Evolutionary conservation across 2,113 vertebrate genomes (phyloP).

Genomic region (Neodontobutis hainanensis): DNA sequence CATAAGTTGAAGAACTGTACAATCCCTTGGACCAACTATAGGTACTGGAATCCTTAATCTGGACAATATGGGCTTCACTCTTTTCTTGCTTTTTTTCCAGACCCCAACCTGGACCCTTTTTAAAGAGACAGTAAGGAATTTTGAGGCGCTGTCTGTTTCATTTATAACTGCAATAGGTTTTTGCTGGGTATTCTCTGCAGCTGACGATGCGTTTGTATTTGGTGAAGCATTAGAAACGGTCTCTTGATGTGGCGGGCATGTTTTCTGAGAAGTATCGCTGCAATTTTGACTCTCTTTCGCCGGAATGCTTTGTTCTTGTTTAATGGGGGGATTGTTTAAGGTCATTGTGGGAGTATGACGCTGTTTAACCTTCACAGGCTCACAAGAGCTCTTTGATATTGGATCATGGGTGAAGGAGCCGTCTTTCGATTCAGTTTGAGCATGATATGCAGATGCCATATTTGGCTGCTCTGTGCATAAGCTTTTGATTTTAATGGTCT

Average conservation of each 20-base stretch:
- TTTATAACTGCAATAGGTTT: constrained; percentile 53
- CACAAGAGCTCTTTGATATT: neutral
- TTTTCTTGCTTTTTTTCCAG: constrained; percentile 60
- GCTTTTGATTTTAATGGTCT: constrained; percentile 5
- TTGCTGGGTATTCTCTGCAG: constrained; percentile 55
- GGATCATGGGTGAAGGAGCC: neutral
- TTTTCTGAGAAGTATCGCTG: neutral
- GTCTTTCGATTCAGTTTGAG: constrained; percentile 6
- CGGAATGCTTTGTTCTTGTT: constrained; percentile 29
- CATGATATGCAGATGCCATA: neutral
- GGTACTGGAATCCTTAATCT: constrained; percentile 42
- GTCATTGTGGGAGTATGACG: constrained; percentile 10
- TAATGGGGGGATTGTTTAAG: constrained; percentile 18
- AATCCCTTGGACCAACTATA: constrained; percentile 4
- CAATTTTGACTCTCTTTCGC: neutral
- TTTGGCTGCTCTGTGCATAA: neutral
- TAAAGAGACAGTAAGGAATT: constrained; percentile 72
- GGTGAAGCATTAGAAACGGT: constrained; percentile 17
- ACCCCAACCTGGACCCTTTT: constrained; percentile 68
- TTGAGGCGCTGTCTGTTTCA: constrained; percentile 58
- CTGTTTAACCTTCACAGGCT: constrained; percentile 49
- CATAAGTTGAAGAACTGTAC: constrained; percentile 69
- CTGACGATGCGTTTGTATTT: constrained; percentile 7
- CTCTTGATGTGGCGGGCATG: neutral
- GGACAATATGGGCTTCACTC: constrained; percentile 49